A percentile compares a stretch with the other conserved stretches of the same genome.
Evolutionary conservation across 2,113 vertebrate genomes (phyloP).

Genomic region (Emydura subglobosa): DNA sequence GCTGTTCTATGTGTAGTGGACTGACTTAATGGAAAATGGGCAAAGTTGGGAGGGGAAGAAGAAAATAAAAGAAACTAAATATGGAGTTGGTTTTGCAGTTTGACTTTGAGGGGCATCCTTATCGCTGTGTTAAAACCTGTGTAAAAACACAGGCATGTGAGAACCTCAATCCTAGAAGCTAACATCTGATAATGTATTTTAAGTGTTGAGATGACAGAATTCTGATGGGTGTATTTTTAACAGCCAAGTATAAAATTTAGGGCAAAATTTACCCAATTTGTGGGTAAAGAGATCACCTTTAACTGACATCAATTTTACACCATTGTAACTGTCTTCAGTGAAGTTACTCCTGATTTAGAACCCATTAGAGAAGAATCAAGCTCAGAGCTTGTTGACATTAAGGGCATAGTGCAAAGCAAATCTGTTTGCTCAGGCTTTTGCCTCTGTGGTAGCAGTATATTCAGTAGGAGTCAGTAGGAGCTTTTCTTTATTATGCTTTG

Average conservation of each 20-base stretch:
- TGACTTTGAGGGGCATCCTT: neutral
- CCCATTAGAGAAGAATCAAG: neutral
- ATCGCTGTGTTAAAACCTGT: neutral
- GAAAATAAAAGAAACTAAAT: neutral
- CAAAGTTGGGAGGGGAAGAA: neutral
- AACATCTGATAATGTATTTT: neutral
- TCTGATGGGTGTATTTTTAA: neutral
- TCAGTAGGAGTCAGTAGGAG: neutral
- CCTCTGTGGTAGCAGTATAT: neutral
- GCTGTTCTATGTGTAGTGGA: neutral
- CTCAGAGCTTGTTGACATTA: neutral
- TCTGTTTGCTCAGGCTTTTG: neutral
- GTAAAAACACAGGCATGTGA: neutral
- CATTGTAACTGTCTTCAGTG: neutral
- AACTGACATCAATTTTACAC: neutral
- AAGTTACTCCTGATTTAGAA: neutral
- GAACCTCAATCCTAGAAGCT: neutral
- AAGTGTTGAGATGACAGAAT: neutral
- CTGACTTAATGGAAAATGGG: neutral
- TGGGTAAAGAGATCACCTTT: neutral
- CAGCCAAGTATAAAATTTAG: neutral
- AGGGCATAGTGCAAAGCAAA: neutral
- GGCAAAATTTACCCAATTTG: neutral
- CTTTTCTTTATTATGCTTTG: neutral
- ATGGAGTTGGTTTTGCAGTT: neutral